Percentiles rank a stretch among this genome's conserved stretches.
Conservation (phyloP, 2,888 invertebrate genomes). For the Lymantria dispar region DNA sequence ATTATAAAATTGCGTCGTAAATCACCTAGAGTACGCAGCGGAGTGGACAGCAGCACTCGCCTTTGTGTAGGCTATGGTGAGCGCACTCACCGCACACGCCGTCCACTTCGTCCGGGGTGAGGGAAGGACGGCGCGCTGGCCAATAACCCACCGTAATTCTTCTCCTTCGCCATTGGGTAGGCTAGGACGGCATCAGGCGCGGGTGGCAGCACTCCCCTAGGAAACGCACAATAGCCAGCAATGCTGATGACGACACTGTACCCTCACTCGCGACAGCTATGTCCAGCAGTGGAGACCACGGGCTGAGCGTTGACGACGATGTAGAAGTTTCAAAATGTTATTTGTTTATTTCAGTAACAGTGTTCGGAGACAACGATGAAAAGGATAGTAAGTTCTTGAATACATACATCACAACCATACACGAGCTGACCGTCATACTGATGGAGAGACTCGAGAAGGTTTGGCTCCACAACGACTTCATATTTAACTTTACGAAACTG, state of each 20-base stretch:
- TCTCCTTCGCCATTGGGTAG: not conserved
- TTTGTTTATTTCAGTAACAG: conserved; percentile 7
- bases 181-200: not conserved
- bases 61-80: too few species aligned
- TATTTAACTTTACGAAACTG: conserved; percentile 15
- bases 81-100: too few species aligned
- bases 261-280: too few species aligned
- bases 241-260: too few species aligned
- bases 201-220: not conserved
- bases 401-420: conserved; percentile 3
- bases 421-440: conserved; percentile 2
- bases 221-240: not conserved
- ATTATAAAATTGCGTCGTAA: too few species aligned
- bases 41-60: too few species aligned
- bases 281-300: not conserved
- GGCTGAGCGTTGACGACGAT: not conserved
- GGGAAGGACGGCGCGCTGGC: too few species aligned
- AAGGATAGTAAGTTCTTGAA: not conserved
- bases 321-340: not conserved
- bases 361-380: conserved; percentile 4
- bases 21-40: too few species aligned
- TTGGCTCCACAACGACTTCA: conserved; percentile 26
- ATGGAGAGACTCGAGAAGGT: conserved; percentile 9
- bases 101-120: too few species aligned
- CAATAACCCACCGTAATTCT: too few species aligned